A percentile compares a stretch with the other conserved stretches of the same genome.
phyloP scores from a whole-genome alignment of 2,888 invertebrate species.

The Sminthurides aquaticus region DNA sequence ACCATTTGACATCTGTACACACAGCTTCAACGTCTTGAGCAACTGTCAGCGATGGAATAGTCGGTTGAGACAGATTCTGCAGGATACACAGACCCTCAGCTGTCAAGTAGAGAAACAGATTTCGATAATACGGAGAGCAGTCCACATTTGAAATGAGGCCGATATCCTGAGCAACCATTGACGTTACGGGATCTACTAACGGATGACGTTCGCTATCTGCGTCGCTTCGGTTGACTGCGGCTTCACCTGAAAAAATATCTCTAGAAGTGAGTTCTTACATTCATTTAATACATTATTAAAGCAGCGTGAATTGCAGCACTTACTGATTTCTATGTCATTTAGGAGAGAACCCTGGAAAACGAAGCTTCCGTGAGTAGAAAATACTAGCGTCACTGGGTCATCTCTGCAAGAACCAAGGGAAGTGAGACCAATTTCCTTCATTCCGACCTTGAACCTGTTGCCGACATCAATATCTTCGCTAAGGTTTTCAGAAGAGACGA shows the following conservation, averaged over 20 bases:
- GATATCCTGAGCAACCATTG: slow-evolving; percentile 22
- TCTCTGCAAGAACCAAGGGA: slow-evolving; percentile 33
- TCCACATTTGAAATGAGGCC: slow-evolving; percentile 29
- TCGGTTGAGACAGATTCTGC: slow-evolving; percentile 27
- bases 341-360: slow-evolving; percentile 37
- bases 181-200: slow-evolving; percentile 29
- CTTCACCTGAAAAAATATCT: slow-evolving; percentile 13
- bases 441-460: slow-evolving; percentile 27
- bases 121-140: slow-evolving; percentile 36
- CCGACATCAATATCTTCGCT: slow-evolving; percentile 37
- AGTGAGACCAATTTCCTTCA: slow-evolving; percentile 39
- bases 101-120: slow-evolving; percentile 32
- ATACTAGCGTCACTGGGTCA: slow-evolving; percentile 37
- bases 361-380: slow-evolving; percentile 36
- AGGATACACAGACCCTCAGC: slow-evolving; percentile 28
- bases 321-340: slow-evolving; percentile 33
- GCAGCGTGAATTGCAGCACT: not conserved
- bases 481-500: slow-evolving; percentile 34
- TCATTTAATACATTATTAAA: too few species aligned
- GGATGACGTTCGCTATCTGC: slow-evolving; percentile 6
- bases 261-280: too few species aligned
- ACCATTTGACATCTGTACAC: slow-evolving; percentile 36
- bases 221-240: slow-evolving; percentile 7
- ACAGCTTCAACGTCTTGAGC: slow-evolving; percentile 11
- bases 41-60: slow-evolving; percentile 8